These are phyloP conservation scores for Adrianichthys oophorus DNA, from an alignment of 2,797 vertebrate species.

Conservation along the genomic window DNA sequence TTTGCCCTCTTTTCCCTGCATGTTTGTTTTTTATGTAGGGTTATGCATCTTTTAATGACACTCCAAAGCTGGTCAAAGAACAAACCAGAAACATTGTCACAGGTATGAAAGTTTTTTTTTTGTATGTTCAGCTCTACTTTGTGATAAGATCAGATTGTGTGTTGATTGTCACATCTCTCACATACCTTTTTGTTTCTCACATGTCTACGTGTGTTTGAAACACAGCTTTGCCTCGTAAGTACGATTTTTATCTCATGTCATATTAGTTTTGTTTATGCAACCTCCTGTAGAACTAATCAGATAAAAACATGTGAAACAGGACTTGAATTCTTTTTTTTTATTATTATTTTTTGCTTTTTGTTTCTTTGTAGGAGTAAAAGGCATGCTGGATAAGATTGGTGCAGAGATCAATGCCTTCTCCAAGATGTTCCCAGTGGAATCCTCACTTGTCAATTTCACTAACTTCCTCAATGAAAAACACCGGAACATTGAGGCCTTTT, in stretches of 20 bases:
- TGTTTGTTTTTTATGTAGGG: conserved; percentile 74
- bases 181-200: conserved; percentile 27
- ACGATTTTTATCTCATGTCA: background rate
- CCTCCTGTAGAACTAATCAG: background rate
- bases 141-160: conserved; percentile 12
- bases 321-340: background rate
- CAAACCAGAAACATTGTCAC: conserved; percentile 83
- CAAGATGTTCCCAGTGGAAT: conserved; percentile 81
- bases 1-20: conserved; percentile 12
- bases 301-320: background rate
- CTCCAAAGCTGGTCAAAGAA: conserved; percentile 83
- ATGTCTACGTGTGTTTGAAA: conserved; percentile 33
- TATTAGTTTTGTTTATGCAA: background rate
- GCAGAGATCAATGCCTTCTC: conserved; percentile 78
- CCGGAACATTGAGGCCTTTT: conserved; percentile 76
- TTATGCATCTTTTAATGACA: conserved; percentile 87
- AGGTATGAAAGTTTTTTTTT: conserved; percentile 71
- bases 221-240: conserved; percentile 80
- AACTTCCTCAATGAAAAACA: conserved; percentile 80
- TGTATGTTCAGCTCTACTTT: background rate
- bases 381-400: conserved; percentile 83
- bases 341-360: background rate
- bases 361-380: conserved; percentile 81
- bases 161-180: conserved; percentile 11
- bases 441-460: conserved; percentile 79